These are phyloP conservation scores for Astropecten irregularis DNA, from an alignment of 53 echinoderm and acorn worm genomes.

Conservation along the genomic window DNA sequence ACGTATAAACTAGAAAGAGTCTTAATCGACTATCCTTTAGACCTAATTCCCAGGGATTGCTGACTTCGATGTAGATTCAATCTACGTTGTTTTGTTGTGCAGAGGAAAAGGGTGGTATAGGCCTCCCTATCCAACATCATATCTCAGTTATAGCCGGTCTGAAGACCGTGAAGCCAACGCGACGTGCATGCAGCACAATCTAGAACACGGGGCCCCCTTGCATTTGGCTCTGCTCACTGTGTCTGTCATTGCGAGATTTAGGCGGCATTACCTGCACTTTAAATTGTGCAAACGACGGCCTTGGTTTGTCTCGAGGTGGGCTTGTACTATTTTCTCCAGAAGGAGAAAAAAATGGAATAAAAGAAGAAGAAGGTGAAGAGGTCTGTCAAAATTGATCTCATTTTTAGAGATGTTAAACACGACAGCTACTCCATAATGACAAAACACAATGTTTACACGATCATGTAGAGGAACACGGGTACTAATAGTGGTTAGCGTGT, in stretches of 20 bases:
- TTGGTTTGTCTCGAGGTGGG: constrained; percentile 26
- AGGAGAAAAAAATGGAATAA: no score
- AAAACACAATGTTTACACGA: no score
- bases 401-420: no score
- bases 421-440: not conserved
- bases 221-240: not conserved
- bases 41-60: constrained; percentile 4
- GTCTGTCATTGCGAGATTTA: constrained; percentile 39
- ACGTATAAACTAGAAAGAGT: no score
- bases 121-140: not conserved
- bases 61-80: constrained; percentile 16
- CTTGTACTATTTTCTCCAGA: not conserved
- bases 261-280: constrained; percentile 37
- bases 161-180: not conserved
- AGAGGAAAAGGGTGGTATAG: not conserved
- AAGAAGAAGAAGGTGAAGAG: no score
- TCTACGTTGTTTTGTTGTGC: not conserved
- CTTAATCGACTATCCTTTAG: no score
- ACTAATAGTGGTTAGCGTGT: no score
- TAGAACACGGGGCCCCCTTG: constrained; percentile 11
- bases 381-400: no score
- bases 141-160: no score
- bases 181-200: not conserved
- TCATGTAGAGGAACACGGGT: no score
- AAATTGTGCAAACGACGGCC: constrained; percentile 41